Evolutionary conservation across 1,140 invertebrate species (phyloP).

Genomic region (Brachionus asplanchnoidis): DNA sequence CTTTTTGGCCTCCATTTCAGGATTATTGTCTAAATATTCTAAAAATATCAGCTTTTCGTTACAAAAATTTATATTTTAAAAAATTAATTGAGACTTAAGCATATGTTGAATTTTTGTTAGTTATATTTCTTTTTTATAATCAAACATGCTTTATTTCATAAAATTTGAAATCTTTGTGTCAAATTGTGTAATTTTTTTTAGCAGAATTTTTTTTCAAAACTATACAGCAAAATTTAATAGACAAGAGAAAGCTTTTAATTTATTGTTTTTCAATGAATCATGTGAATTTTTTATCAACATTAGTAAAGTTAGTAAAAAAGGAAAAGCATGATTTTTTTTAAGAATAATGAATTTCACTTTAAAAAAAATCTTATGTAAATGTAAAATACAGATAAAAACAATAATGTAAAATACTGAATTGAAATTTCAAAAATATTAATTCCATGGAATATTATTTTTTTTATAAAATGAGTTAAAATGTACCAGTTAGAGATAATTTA

Average conservation of each 20-base stretch:
- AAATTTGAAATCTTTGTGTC: background rate
- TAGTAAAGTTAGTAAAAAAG: too few species aligned
- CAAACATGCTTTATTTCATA: background rate
- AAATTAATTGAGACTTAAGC: background rate
- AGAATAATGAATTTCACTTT: too few species aligned
- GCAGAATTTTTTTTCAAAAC: background rate
- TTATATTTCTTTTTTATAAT: background rate
- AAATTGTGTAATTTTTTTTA: background rate
- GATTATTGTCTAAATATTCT: background rate
- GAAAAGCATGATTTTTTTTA: too few species aligned
- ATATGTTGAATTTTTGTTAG: background rate
- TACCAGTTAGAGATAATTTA: too few species aligned
- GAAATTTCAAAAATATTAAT: too few species aligned
- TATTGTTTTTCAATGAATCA: background rate
- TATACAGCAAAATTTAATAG: background rate
- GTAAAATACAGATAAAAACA: too few species aligned
- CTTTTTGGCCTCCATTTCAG: background rate
- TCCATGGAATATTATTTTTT: too few species aligned
- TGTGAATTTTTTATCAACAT: too few species aligned
- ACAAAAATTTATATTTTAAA: background rate
- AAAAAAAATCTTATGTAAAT: too few species aligned
- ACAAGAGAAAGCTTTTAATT: background rate
- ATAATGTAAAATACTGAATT: too few species aligned
- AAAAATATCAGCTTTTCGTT: background rate
- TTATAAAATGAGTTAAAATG: too few species aligned